Evolutionary conservation across 2,797 vertebrate species (phyloP), one percentile per base, ranked within the genome.

Genomic region (Gobionotothen gibberifrons): DNA sequence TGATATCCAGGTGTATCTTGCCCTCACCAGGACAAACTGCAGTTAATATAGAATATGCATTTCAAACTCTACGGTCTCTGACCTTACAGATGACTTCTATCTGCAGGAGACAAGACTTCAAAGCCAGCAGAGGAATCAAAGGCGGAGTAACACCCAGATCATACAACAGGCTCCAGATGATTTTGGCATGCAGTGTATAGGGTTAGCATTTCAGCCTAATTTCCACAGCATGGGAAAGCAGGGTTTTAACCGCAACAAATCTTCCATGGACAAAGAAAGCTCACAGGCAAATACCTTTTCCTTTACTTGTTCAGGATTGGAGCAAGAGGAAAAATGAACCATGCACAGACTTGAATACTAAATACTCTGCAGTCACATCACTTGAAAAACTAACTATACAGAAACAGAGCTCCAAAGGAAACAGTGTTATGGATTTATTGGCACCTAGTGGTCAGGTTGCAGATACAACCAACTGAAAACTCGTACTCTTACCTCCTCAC

Each of bases 21-120:
- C 42, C 32, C 47, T 16, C 43, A 68, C 40, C 13, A 1, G 2
- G 36, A 67, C 39, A 19, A 0, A 9, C 71, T 69, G 49, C 54
- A 32, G 22, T 55, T 53, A 10, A 19, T 78, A 62, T 32, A 21
- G 43, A 46, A 46, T 40, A 21, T 44, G 36, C 51, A 14, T 62
- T 71, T 63, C 13, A 81, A 48, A 64, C 53, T 26, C 48, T 32
- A 43, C 3, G 36, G 76, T 29, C 69, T 71, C 36, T 83, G 85
- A 85, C 80, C 76, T 48, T 64, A 55, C 78, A 81, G 69, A 78
- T 66, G 76, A 81, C 76, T 74, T 55, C 49, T 87, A 53, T 79
- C 67, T 64, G 52, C 78, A 70, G 76, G 62, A 26, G 42, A 75
- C 76, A 67, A 84, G 54, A 74, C 83, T 88, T 91, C 87, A 91